Evolutionary conservation across 2,797 vertebrate genomes (phyloP), one percentile per base, ranked within the genome.

Genomic region (Enteromius unitaeniatus): DNA sequence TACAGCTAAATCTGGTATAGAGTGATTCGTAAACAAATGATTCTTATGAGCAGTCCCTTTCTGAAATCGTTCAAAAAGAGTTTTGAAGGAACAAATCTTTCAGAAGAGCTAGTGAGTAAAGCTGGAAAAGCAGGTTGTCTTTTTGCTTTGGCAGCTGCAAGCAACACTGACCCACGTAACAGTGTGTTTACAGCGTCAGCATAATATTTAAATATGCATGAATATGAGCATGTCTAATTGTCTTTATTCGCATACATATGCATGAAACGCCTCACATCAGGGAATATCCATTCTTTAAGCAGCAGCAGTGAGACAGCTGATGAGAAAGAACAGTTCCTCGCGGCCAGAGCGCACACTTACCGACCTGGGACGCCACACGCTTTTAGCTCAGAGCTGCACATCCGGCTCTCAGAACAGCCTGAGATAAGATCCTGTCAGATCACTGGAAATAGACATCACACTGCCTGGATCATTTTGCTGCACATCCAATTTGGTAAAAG

Each of bases 401-500:
- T 40, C 21, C 10, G 6, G 28, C 60, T 31, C 58, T 13, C 23
- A 62, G 17, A 53, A 40, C 3, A 13, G 26, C 6, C 51, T 13
- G 34, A 70, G 51, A 58, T 34, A 21, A 42, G 67, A 81, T 49
- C 26, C 58, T 17, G 60, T 73, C 40, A n/a, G 79, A 72, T 42
- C 51, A 42, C 31, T 70, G 7, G 17, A 53, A n/a, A 40, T 47
- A 81, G 26, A 73, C 68, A 62, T 58, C 53, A 31, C 67, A 31
- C 23, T 1, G 26, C 23, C 51, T n/a, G 64, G 17, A 68, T 79
- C 62, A 51, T 14, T 78, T 49, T 51, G 28, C 78, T 19, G 47
- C 8, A 21, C 47, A 26, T 60, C 23, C 23, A 80, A 72, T 81
- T 81, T 62, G 60, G 40, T 70, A 21, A 72, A 72, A 81, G 79